Percentiles rank a stretch among this genome's conserved stretches.
Evolutionary conservation across 2,888 invertebrate genomes (phyloP).

Genomic region (Crepidodera aurea): DNA sequence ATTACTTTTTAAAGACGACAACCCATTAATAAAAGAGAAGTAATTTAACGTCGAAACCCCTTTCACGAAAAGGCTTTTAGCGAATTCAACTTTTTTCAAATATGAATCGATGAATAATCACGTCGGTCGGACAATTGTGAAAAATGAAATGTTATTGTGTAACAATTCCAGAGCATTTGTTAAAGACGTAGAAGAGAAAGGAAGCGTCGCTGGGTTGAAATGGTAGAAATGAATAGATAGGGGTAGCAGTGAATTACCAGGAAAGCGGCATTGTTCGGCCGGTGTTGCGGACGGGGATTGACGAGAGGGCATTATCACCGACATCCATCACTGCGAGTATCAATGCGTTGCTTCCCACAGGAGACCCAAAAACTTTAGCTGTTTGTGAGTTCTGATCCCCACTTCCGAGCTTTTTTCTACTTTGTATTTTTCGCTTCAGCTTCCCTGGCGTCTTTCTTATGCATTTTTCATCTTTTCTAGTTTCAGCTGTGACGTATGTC

Average conservation of each 20-base stretch:
- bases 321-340: constrained; percentile 64
- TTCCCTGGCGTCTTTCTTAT: constrained; percentile 54
- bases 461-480: constrained; percentile 63
- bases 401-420: constrained; percentile 53
- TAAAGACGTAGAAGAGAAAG: constrained; percentile 54
- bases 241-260: constrained; percentile 61
- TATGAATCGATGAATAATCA: constrained; percentile 44
- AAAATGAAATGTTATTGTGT: constrained; percentile 56
- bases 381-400: constrained; percentile 57
- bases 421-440: constrained; percentile 55
- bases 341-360: constrained; percentile 63
- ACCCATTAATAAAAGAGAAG: constrained; percentile 15
- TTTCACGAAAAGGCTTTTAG: constrained; percentile 30
- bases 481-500: constrained; percentile 62
- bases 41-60: constrained; percentile 25
- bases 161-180: constrained; percentile 57
- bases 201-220: constrained; percentile 42
- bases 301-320: constrained; percentile 65
- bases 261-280: constrained; percentile 65
- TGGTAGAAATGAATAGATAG: constrained; percentile 59
- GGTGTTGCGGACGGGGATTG: constrained; percentile 65
- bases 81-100: constrained; percentile 35
- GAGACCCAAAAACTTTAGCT: constrained; percentile 61
- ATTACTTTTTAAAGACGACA: constrained; percentile 24
- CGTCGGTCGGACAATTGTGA: constrained; percentile 46